Percentiles rank a stretch among this genome's conserved stretches.
phyloP scores from a whole-genome alignment of 2,113 vertebrate genomes.

The Indicator indicator region DNA sequence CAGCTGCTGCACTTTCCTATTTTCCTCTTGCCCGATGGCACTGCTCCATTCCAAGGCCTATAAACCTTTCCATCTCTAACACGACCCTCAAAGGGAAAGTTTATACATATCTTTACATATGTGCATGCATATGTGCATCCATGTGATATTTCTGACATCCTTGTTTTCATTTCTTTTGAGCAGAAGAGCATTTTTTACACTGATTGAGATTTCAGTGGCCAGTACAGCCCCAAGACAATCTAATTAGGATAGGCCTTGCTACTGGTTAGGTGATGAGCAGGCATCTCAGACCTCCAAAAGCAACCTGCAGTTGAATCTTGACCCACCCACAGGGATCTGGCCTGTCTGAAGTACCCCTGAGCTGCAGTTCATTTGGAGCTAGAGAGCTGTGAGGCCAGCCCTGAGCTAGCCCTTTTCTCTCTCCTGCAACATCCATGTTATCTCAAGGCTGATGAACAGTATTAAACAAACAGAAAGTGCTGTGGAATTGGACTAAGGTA shows the following conservation, averaged over 20 bases:
- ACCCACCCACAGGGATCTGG: background rate
- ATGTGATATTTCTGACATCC: background rate
- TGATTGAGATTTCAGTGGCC: background rate
- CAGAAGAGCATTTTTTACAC: background rate
- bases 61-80: background rate
- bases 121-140: background rate
- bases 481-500: background rate
- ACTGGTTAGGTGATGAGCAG: fast-evolving
- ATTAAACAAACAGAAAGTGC: background rate
- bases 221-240: fast-evolving
- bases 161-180: background rate
- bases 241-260: background rate
- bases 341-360: fast-evolving
- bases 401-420: background rate
- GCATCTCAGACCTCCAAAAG: background rate
- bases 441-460: background rate
- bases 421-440: background rate
- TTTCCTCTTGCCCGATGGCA: background rate
- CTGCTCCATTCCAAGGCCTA: background rate
- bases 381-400: fast-evolving
- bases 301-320: background rate
- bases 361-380: fast-evolving
- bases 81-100: background rate
- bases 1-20: conserved; percentile 79
- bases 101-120: background rate